Evolutionary conservation across 2,113 vertebrate species (phyloP).

Genomic region (Bothrops jararaca): DNA sequence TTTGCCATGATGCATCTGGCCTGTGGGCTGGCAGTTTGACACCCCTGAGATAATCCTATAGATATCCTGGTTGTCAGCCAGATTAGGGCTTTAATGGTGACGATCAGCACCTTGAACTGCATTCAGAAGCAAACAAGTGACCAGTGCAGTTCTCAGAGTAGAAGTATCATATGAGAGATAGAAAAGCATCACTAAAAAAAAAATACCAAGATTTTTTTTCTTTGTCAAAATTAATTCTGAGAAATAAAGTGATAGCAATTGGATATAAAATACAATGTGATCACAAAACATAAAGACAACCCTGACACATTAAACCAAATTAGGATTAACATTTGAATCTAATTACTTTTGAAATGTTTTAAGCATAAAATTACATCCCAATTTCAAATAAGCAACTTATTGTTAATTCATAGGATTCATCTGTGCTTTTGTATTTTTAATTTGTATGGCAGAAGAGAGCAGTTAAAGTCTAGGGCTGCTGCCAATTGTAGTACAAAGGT

Average conservation of each 20-base stretch:
- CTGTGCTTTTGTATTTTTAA: slow-evolving; percentile 62
- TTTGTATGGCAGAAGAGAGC: slow-evolving; percentile 41
- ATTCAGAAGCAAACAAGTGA: neutral
- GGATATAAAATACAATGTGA: slow-evolving; percentile 27
- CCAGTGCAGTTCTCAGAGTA: neutral
- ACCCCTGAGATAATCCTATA: neutral
- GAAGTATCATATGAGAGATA: neutral
- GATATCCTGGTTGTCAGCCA: neutral
- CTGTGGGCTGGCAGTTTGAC: too few relatives aligned
- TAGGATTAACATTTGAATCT: slow-evolving; percentile 14
- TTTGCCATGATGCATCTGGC: too few relatives aligned
- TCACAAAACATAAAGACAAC: slow-evolving; percentile 7
- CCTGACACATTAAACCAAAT: neutral
- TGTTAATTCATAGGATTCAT: slow-evolving; percentile 59
- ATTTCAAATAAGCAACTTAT: slow-evolving; percentile 53
- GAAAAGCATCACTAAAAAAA: neutral
- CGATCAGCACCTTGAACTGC: neutral
- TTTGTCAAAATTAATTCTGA: slow-evolving; percentile 13
- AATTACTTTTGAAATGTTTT: slow-evolving; percentile 47
- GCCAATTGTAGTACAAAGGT: slow-evolving; percentile 47
- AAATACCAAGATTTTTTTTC: slow-evolving; percentile 1
- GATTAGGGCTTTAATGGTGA: neutral
- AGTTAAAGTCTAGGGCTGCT: slow-evolving; percentile 28
- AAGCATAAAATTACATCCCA: slow-evolving; percentile 19
- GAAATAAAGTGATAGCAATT: slow-evolving; percentile 29